Evolutionary conservation across 2,888 invertebrate genomes (phyloP), one percentile per base, ranked within the genome.

Genomic region (Amphipoea oculea): DNA sequence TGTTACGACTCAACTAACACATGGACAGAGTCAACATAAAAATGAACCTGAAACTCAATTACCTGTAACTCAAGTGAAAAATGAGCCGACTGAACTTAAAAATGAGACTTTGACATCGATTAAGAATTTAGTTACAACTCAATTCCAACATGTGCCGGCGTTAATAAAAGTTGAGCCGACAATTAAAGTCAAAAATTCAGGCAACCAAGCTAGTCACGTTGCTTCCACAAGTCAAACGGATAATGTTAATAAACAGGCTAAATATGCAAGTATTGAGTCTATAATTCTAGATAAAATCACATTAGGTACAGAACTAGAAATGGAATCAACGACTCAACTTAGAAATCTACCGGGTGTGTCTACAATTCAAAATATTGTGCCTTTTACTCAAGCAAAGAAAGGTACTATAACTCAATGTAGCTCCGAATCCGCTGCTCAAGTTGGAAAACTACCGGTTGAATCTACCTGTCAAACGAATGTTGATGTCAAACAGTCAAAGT

Each of bases 51-150:
- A 29, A 29, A 29, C 29, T 29, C 29, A 29, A 29, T 29, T 29
- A 29, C 29, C 29, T 29, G 1, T 29, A 29, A 40, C 45, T 54
- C 79, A 42, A 60, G 23, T 14, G 40, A 80, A 48, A 54, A 80
- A 20, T n/a, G 85, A 81, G 2, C 29, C 62, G 20, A 84, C 62
- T 79, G 81, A 79, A 20, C 14, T 54, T 6, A 82, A 67, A 62
- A 20, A 29, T n/a, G 81, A 82, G 1, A 14, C 72, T 42, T 54
- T 45, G 40, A 9, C 70, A 36, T 17, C 78, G n/a, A 63, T 70
- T 12, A 87, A 80, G 12, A 84, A 84, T 75, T 45, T 73, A 36
- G 84, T 84, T 12, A 79, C 66, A 1, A 79, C 80, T 51, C 84
- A 84, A 79, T 4, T 79, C 0, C 79, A 84, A 3, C 60, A 45